Evolutionary conservation across 2,797 vertebrate genomes (phyloP).

Genomic region (Myripristis jacobus): DNA sequence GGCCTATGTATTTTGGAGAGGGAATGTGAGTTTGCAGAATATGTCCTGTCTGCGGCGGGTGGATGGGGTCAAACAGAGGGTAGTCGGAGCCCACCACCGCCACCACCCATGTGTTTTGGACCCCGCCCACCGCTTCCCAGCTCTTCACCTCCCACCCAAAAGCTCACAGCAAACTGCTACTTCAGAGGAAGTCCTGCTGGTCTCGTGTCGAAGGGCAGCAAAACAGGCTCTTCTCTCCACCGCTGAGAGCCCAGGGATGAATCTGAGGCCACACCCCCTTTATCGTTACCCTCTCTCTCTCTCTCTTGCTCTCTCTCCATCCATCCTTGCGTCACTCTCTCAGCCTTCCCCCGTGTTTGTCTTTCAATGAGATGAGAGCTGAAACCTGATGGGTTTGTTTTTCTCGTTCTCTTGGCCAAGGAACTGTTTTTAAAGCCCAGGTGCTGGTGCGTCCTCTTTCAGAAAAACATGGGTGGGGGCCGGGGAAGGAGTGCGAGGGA

Average conservation of each 20-base stretch:
- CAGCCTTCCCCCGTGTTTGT: constrained; percentile 41
- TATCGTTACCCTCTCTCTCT: constrained; percentile 19
- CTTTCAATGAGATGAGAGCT: constrained; percentile 55
- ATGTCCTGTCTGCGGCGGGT: constrained; percentile 30
- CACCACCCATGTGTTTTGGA: constrained; percentile 15
- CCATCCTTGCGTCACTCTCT: constrained; percentile 16
- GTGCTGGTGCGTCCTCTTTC: constrained; percentile 70
- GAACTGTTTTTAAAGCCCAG: constrained; percentile 64
- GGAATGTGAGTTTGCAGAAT: constrained; percentile 67
- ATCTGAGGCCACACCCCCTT: constrained; percentile 19
- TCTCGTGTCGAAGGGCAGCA: constrained; percentile 61
- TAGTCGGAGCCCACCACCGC: constrained; percentile 8
- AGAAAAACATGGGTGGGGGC: constrained; percentile 60
- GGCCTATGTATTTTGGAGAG: constrained; percentile 41
- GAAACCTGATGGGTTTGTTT: constrained; percentile 70
- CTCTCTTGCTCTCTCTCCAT: constrained; percentile 12
- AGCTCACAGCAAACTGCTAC: constrained; percentile 73
- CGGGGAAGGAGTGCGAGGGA: background rate
- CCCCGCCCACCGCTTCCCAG: background rate
- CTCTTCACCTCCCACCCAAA: constrained; percentile 21
- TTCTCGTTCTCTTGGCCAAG: constrained; percentile 55
- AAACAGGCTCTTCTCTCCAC: constrained; percentile 66
- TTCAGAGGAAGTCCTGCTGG: constrained; percentile 73
- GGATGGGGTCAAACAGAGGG: constrained; percentile 46
- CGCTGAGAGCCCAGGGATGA: constrained; percentile 29